phyloP scores from a whole-genome alignment of 2,888 invertebrate species.

The Allolobophora icterica region DNA sequence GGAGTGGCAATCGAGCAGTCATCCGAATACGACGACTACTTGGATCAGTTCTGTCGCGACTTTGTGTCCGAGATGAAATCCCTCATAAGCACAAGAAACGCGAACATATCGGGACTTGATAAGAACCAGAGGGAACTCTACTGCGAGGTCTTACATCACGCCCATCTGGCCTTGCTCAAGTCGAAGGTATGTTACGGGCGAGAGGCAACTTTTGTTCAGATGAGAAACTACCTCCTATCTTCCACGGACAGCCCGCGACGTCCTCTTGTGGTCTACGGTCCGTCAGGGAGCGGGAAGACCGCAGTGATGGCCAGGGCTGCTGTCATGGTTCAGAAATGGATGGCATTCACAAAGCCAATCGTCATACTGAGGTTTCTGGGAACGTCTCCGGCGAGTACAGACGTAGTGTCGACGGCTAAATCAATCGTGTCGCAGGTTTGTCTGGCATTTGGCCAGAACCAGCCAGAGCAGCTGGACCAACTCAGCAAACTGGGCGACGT shows the following conservation, averaged over 20 bases:
- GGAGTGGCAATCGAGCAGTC: slow-evolving; percentile 42
- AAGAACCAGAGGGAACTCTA: slow-evolving; percentile 29
- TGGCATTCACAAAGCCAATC: slow-evolving; percentile 28
- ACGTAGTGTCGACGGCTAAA: slow-evolving; percentile 47
- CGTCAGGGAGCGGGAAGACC: slow-evolving; percentile 50
- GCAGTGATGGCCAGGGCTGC: slow-evolving; percentile 45
- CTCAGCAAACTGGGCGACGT: slow-evolving; percentile 40
- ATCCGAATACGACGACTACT: slow-evolving; percentile 41
- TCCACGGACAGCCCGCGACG: background rate
- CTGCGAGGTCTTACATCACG: slow-evolving; percentile 47
- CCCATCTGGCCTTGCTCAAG: slow-evolving; percentile 43
- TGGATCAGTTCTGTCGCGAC: slow-evolving; percentile 42
- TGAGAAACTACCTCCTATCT: slow-evolving; percentile 38
- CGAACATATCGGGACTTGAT: background rate
- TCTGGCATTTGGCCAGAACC: slow-evolving; percentile 23
- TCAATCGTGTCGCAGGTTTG: slow-evolving; percentile 50
- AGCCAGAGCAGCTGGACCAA: slow-evolving; percentile 27
- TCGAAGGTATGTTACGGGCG: slow-evolving; percentile 48
- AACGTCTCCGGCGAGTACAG: slow-evolving; percentile 52
- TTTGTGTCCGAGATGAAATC: slow-evolving; percentile 43
- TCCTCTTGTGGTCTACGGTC: slow-evolving; percentile 45
- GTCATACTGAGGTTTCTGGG: slow-evolving; percentile 52
- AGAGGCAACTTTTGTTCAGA: slow-evolving; percentile 39
- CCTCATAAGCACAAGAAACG: slow-evolving; percentile 18
- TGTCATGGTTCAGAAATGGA: slow-evolving; percentile 35